Base-by-base conservation (phyloP, 2,888 invertebrate genomes). In the Perizoma flavofasciatum region DNA sequence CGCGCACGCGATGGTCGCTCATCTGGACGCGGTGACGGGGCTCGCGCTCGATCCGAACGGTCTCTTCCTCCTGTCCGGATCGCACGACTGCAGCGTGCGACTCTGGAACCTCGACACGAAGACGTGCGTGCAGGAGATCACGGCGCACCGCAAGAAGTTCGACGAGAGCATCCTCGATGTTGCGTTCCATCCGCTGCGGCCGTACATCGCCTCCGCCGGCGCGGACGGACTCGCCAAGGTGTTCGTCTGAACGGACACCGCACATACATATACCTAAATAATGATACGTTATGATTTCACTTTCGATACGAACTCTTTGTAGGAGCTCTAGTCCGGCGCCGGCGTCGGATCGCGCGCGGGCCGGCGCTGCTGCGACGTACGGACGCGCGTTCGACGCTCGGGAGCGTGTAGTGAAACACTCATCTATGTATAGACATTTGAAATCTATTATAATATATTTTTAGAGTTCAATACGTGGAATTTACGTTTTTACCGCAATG, bases 91-190 rank as follows among this genome's bases (percentile, higher is more conserved):
- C 93, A 99, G 99, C 77, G 97, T 99, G 86, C 95, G 99, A 76
- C 94, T 99, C 76, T 99, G 99, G 99, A 98, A 99, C 93, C 94
- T 99, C 83, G 98, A 99, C 93, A 98, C 97, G 92, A 98, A 98
- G 93, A 98, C 98, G 64, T 99, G 99, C 94, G 98, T 99, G 77
- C 99, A 99, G 91, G 99, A 99, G 93, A 99, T 99, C 85, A 99
- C 99, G 55, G 98, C 99, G 74, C 99, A 99, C 93, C 96, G 99
- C 80, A 99, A 99, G 93, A 99, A 99, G 93, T 98, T 98, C 93
- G 99, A 99, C 92, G 99, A 99, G 93, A 97, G 98, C 86, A 99
- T 99, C 93, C 95, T 98, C 83, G 98, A 98, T 88, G 99, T 99
- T 73, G 99, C 99, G 79, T 99, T 99, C 95, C 99, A 99, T 93